A percentile compares a stretch with the other conserved stretches of the same genome.
Conservation (phyloP, 23 tunicate genomes). For the Clavelina lepadiformis region DNA sequence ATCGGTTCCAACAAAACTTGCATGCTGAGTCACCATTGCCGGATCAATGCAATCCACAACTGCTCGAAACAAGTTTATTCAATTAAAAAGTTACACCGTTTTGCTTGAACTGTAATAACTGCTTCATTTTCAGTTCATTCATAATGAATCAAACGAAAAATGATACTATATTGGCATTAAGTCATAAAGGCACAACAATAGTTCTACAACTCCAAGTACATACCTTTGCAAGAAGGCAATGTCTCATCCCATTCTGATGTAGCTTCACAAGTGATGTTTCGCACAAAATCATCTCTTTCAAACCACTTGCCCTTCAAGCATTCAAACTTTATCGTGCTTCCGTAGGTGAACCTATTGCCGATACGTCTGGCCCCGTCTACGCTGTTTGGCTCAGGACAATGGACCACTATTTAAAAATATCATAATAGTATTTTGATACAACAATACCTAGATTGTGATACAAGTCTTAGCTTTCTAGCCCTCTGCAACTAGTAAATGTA, state of each 20-base stretch:
- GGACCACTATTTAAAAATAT: conserved; percentile 17
- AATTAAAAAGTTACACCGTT: not conserved
- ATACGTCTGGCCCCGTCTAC: conserved; percentile 10
- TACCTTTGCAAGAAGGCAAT: conserved; percentile 19
- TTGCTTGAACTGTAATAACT: not conserved
- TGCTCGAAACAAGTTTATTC: not conserved
- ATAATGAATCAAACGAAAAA: no score
- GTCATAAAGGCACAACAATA: no score
- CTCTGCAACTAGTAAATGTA: no score
- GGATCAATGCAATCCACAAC: conserved; percentile 56
- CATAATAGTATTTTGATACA: no score
- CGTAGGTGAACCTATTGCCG: conserved; percentile 22
- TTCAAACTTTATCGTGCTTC: conserved; percentile 4
- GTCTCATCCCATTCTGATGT: conserved; percentile 36
- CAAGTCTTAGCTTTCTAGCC: no score
- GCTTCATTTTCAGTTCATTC: no score
- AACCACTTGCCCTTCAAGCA: conserved; percentile 58
- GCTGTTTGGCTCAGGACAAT: conserved; percentile 20
- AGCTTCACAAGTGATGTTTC: conserved; percentile 17
- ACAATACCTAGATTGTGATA: no score
- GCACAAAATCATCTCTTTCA: conserved; percentile 10
- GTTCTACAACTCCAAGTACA: no score
- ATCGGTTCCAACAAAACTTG: conserved; percentile 29
- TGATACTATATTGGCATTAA: no score
- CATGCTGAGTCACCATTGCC: conserved; percentile 12